Percentiles rank a stretch among this genome's conserved stretches.
These are phyloP conservation scores for Varroa destructor DNA, from an alignment of 1,140 invertebrate species.

Conservation along the genomic window DNA sequence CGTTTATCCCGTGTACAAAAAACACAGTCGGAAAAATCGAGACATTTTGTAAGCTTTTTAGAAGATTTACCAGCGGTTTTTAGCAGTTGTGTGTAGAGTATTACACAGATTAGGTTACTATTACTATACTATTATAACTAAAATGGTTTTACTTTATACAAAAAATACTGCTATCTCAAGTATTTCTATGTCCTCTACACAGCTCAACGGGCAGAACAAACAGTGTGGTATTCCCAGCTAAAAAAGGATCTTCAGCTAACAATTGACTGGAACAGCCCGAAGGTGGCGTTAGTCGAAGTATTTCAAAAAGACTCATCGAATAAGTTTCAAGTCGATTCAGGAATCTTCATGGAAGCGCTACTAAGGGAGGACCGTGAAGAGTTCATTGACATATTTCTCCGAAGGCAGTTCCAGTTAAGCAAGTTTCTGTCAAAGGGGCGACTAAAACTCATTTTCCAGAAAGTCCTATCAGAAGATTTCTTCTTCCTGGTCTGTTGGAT, in stretches of 20 bases:
- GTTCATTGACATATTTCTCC: conserved; percentile 43
- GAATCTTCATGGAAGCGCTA: conserved; percentile 42
- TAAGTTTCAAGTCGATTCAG: conserved; percentile 41
- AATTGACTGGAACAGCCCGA: conserved; percentile 43
- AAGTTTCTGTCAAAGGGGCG: conserved; percentile 40
- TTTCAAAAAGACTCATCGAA: conserved; percentile 39
- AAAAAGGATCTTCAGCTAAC: conserved; percentile 42
- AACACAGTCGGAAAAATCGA: conserved; percentile 11
- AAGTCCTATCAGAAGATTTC: conserved; percentile 41
- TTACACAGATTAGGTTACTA: too few species aligned
- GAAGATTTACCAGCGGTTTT: too few species aligned
- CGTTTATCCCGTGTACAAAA: too few species aligned
- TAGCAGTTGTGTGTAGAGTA: too few species aligned
- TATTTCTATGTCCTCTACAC: conserved; percentile 30
- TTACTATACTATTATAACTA: too few species aligned
- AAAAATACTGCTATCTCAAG: too few species aligned
- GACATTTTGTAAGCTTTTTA: neutral
- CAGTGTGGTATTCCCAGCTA: conserved; percentile 34
- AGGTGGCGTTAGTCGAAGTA: conserved; percentile 41
- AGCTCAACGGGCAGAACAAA: conserved; percentile 32
- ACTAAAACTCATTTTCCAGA: conserved; percentile 40
- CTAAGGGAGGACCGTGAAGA: conserved; percentile 40
- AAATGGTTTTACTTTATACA: too few species aligned
- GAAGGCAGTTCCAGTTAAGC: conserved; percentile 41
- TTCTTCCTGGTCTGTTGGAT: conserved; percentile 41